These are phyloP conservation scores for Pandemis heparana DNA, from an alignment of 2,888 invertebrate species.

Conservation along the genomic window DNA sequence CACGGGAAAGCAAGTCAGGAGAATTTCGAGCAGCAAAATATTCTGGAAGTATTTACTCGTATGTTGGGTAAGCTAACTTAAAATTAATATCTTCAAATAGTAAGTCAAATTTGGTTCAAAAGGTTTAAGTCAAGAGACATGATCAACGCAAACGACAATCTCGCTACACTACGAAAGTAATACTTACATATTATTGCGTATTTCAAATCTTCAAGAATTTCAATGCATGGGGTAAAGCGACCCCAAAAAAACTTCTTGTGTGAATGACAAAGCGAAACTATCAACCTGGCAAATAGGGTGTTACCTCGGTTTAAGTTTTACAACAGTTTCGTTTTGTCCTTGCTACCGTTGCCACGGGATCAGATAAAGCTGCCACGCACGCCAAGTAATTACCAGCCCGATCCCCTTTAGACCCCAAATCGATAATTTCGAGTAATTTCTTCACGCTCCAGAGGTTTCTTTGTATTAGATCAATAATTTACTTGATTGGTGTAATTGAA, in stretches of 20 bases:
- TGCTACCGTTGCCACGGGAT: conserved; percentile 24
- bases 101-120: too few relatives aligned
- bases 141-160: too few relatives aligned
- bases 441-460: conserved; percentile 41
- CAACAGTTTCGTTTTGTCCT: conserved; percentile 45
- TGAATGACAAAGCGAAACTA: background rate
- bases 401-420: conserved; percentile 55
- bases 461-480: conserved; percentile 34
- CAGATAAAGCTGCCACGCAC: conserved; percentile 49
- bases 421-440: conserved; percentile 49
- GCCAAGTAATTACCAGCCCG: conserved; percentile 58
- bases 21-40: background rate
- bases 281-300: background rate
- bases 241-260: too few relatives aligned
- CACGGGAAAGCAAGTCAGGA: background rate
- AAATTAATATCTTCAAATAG: too few relatives aligned
- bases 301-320: conserved; percentile 13
- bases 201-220: too few relatives aligned
- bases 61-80: background rate
- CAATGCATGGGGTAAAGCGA: too few relatives aligned
- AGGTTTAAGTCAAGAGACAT: too few relatives aligned
- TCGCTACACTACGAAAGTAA: too few relatives aligned
- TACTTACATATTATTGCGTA: too few relatives aligned
- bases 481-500: conserved; percentile 28
- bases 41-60: background rate